Percentiles rank a stretch among this genome's conserved stretches.
Evolutionary conservation across 2,888 invertebrate genomes (phyloP).

Genomic region (Lydus trimaculatus): DNA sequence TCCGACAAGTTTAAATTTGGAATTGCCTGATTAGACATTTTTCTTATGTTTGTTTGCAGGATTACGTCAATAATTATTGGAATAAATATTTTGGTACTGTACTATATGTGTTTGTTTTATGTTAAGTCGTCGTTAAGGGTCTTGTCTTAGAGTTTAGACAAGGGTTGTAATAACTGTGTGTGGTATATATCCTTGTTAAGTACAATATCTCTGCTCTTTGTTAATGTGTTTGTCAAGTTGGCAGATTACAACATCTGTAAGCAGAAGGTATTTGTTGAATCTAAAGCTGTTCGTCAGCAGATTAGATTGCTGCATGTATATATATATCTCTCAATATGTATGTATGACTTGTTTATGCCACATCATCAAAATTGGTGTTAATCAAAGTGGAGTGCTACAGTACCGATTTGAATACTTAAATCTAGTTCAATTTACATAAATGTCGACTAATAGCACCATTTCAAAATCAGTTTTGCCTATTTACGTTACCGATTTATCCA

Average conservation of each 20-base stretch:
- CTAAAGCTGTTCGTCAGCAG: constrained; percentile 40
- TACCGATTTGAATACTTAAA: constrained; percentile 50
- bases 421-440: constrained; percentile 50
- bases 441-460: constrained; percentile 45
- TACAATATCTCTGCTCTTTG: constrained; percentile 29
- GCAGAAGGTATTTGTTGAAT: constrained; percentile 41
- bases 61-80: background rate
- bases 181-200: constrained; percentile 27
- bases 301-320: constrained; percentile 23
- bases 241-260: constrained; percentile 41
- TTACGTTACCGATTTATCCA: constrained; percentile 37
- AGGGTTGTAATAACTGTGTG: constrained; percentile 37
- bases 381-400: constrained; percentile 48
- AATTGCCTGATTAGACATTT: constrained; percentile 31
- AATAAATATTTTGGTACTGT: background rate
- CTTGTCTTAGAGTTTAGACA: constrained; percentile 9
- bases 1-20: constrained; percentile 43
- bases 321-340: constrained; percentile 39
- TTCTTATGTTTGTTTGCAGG: background rate
- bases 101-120: background rate
- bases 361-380: constrained; percentile 49
- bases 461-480: constrained; percentile 32
- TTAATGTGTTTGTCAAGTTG: constrained; percentile 45
- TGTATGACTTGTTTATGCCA: constrained; percentile 38
- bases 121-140: background rate